Evolutionary conservation across 2,888 invertebrate genomes (phyloP), one percentile per base, ranked within the genome.

Genomic region (Smittia aterrima): DNA sequence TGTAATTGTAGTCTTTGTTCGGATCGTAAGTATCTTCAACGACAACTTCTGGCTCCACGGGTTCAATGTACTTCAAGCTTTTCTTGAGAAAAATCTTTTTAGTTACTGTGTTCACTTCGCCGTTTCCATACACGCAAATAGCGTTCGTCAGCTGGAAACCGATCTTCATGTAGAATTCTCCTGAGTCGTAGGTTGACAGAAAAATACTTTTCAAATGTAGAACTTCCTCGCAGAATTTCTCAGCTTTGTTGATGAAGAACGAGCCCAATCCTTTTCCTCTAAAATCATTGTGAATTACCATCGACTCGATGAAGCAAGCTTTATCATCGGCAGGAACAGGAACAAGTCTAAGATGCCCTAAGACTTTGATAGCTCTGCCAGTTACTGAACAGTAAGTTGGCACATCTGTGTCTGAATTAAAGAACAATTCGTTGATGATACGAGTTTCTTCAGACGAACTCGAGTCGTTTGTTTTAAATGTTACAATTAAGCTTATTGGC

Each of bases 261-360:
- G 89, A 90, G 18, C 94, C 94, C 76, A 91, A 85, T 77, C 92
- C 93, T 82, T 88, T 87, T 11, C 92, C 92, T 77, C 94, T 86
- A 79, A 88, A 85, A 16, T 84, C 82, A 81, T 87, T 88, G 77
- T 87, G 87, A 79, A 94, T 92, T 16, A 94, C 90, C 77, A 94
- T 93, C 41, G 92, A 90, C 85, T 93, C 92, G 74, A 94, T 85
- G 79, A 92, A 92, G 82, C 92, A 92, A 77, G 90, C 89, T 76
- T 89, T 85, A 76, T 85, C 86, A 78, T 89, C 87, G 78, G 87
- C 87, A 1, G 91, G 90, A 79, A 93, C 89, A 71, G 87, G 82
- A 66, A 91, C 89, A 75, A 94, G 84, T 83, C 93, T 93, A 78
- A 91, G 89, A 81, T 94, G 94, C 1, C 93, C 93, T 78, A 93